Evolutionary conservation across 2,888 invertebrate genomes (phyloP), one percentile per base, ranked within the genome.

Genomic region (Cheilosia scutellata): DNA sequence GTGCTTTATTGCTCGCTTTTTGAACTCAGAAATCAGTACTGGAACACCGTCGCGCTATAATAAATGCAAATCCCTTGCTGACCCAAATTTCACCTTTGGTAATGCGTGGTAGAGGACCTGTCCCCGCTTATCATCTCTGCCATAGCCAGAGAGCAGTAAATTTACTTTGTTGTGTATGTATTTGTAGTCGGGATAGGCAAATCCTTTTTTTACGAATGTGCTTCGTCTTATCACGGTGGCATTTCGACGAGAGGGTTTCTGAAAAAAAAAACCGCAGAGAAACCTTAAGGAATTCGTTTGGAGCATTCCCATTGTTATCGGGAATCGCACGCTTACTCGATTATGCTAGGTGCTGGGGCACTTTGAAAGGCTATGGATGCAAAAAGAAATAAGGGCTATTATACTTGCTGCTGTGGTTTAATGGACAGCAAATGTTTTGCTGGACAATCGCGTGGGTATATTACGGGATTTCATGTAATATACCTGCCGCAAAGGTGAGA

Each of bases 31-130:
- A 11, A 6, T 55, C 51, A 20, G 9, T 20, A 63, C 47, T 40
- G 44, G 1, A 72, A 31, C 55, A n/a, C 33, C 57, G 16, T 16
- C 42, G 27, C 11, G 6, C n/a, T n/a, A 55, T 80, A 82, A 77
- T 76, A 51, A 65, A 86, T 86, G 86, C 86, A 86, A 86, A 86
- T 86, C 82, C 82, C 62, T 63, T 37, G 62, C 72, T 86, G 86
- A 86, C 86, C 86, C 82, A 82, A 80, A 86, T 86, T 77, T 86
- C 72, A 86, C 68, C 62, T 68, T 68, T 62, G 57, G 58, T 66
- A 60, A 29, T 71, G 42, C 62, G 60, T 55, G 13, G 60, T 42
- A 27, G 27, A 16, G 25, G 42, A 42, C 27, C 37, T 60, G 70
- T 74, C 74, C 60, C 53, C 49, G 86, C 82, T 86, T 86, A 86